Conservation (phyloP, 2,888 invertebrate genomes). For the Eubasilissa splendida region DNA sequence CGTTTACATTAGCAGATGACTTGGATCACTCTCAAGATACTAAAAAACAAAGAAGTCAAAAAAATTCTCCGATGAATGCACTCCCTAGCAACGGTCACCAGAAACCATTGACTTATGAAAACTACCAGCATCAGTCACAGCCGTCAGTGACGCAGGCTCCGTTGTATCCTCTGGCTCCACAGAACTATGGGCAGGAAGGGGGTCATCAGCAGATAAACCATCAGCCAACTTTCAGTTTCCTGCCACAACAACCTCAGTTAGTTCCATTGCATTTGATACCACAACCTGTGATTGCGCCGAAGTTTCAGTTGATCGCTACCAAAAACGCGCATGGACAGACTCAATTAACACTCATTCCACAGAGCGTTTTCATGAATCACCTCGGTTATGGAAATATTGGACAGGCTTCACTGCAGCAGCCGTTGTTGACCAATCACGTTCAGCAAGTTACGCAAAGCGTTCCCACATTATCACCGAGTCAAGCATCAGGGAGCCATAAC, state of each 20-base stretch:
- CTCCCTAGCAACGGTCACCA: constrained; percentile 67
- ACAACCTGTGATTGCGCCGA: constrained; percentile 63
- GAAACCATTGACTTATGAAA: constrained; percentile 68
- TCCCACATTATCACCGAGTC: neutral
- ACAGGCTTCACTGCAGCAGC: constrained; percentile 24
- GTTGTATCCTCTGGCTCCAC: constrained; percentile 59
- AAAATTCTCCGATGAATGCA: constrained; percentile 66
- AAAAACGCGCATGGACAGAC: constrained; percentile 65
- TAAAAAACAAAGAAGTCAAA: constrained; percentile 68
- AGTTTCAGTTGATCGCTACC: constrained; percentile 67
- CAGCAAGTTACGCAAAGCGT: neutral
- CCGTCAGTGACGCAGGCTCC: constrained; percentile 59
- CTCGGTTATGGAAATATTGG: constrained; percentile 20
- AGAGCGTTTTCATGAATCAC: constrained; percentile 61
- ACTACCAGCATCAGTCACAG: constrained; percentile 54
- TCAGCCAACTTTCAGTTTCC: constrained; percentile 42
- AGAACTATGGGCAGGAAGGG: constrained; percentile 61
- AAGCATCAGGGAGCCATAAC: constrained; percentile 26
- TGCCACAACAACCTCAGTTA: constrained; percentile 43
- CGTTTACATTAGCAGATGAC: constrained; percentile 65
- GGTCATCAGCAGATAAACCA: constrained; percentile 23
- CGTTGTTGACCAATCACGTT: constrained; percentile 31
- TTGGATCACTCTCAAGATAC: constrained; percentile 65
- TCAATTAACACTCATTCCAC: constrained; percentile 66
- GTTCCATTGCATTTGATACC: constrained; percentile 66